phyloP scores from a whole-genome alignment of 2,888 invertebrate species.

The Lottia gigantea region DNA sequence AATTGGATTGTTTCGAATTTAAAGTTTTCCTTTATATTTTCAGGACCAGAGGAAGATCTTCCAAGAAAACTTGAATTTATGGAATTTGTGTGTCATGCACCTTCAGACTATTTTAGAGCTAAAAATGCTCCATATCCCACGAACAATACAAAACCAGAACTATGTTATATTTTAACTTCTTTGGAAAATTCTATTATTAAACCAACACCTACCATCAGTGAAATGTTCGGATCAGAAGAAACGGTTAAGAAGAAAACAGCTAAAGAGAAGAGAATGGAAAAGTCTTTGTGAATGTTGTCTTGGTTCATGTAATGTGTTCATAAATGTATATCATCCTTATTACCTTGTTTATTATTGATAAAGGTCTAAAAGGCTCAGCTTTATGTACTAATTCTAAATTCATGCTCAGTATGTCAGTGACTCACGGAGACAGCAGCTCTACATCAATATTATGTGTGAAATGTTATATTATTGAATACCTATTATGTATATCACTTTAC shows the following conservation, averaged over 20 bases:
- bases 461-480: too few relatives aligned
- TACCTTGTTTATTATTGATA: too few relatives aligned
- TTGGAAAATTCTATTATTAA: conserved; percentile 57
- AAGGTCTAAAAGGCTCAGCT: too few relatives aligned
- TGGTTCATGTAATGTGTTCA: too few relatives aligned
- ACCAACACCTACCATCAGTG: conserved; percentile 54
- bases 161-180: conserved; percentile 65
- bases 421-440: too few relatives aligned
- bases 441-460: too few relatives aligned
- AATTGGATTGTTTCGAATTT: too few relatives aligned
- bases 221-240: conserved; percentile 54
- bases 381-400: too few relatives aligned
- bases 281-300: conserved; percentile 3
- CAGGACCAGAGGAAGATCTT: conserved; percentile 90
- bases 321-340: too few relatives aligned
- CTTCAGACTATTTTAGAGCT: conserved; percentile 84
- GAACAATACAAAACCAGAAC: conserved; percentile 52
- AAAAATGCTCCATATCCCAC: conserved; percentile 81
- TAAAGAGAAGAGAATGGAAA: conserved; percentile 16
- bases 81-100: conserved; percentile 94
- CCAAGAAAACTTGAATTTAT: conserved; percentile 86
- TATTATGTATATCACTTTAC: too few relatives aligned
- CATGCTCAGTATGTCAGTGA: too few relatives aligned
- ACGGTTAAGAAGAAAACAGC: conserved; percentile 19
- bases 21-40: conserved; percentile 34